Conservation (phyloP, 2,113 vertebrate species). For the Chroicocephalus ridibundus region DNA sequence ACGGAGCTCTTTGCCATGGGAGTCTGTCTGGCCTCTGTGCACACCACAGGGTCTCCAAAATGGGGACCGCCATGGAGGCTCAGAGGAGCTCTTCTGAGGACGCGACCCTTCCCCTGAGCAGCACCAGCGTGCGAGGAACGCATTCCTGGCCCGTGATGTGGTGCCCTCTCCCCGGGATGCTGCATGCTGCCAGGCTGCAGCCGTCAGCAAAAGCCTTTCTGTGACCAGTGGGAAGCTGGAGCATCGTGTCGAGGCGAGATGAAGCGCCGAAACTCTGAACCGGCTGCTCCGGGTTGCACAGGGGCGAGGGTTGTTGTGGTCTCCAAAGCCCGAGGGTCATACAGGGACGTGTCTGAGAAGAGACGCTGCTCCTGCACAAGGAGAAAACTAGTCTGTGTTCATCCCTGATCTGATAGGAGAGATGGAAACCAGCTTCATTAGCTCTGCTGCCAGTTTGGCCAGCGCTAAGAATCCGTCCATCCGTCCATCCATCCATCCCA, state of each 20-base stretch:
- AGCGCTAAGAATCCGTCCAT: background rate
- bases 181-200: background rate
- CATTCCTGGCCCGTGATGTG: background rate
- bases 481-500: background rate
- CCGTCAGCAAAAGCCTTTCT: background rate
- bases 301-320: no score
- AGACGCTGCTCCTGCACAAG: background rate
- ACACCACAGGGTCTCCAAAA: background rate
- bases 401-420: background rate
- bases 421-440: background rate
- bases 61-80: background rate
- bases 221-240: background rate
- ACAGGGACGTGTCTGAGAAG: background rate
- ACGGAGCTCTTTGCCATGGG: background rate
- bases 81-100: background rate
- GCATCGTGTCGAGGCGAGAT: accelerated
- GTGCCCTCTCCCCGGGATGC: background rate
- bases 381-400: background rate
- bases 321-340: background rate
- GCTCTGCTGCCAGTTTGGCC: background rate
- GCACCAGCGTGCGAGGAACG: background rate
- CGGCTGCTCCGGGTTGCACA: accelerated
- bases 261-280: background rate
- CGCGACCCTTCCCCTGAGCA: background rate
- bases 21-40: background rate